Evolutionary conservation across 2,113 vertebrate genomes (phyloP).

Genomic region (Alexandromys fortis): DNA sequence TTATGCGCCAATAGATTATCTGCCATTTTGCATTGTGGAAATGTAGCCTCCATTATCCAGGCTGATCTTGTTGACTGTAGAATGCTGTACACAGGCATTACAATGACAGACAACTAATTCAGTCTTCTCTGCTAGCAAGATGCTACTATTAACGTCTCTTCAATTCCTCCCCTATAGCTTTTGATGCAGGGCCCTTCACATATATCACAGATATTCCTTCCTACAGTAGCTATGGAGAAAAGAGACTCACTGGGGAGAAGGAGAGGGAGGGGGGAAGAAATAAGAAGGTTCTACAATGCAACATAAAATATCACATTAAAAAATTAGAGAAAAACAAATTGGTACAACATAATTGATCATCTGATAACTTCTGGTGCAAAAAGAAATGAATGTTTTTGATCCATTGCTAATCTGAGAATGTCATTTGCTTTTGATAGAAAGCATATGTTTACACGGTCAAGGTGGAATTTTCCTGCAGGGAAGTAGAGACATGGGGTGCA

Average conservation of each 20-base stretch:
- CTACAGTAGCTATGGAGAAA: slow-evolving; percentile 5
- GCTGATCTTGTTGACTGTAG: slow-evolving; percentile 70
- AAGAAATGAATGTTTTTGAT: not conserved
- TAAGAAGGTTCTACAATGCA: not conserved
- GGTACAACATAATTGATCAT: not conserved
- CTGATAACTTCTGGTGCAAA: not conserved
- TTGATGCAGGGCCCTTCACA: not conserved
- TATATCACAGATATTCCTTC: not conserved
- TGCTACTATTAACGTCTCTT: slow-evolving; percentile 56
- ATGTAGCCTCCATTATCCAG: slow-evolving; percentile 68
- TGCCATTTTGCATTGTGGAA: slow-evolving; percentile 80
- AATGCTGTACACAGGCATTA: slow-evolving; percentile 55
- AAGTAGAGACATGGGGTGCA: not conserved
- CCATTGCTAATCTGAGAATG: not conserved
- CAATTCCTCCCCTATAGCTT: slow-evolving; percentile 50
- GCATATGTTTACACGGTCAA: not conserved
- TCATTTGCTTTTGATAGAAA: slow-evolving; percentile 2
- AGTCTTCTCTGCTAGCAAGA: slow-evolving; percentile 62
- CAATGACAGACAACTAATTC: slow-evolving; percentile 71
- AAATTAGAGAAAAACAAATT: not conserved
- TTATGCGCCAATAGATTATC: slow-evolving; percentile 79
- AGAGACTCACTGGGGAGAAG: not conserved
- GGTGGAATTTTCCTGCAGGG: not conserved
- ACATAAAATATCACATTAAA: not conserved
- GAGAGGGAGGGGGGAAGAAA: not conserved